phyloP scores from a whole-genome alignment of 2,113 vertebrate genomes.

The Gorsachius goisagi region DNA sequence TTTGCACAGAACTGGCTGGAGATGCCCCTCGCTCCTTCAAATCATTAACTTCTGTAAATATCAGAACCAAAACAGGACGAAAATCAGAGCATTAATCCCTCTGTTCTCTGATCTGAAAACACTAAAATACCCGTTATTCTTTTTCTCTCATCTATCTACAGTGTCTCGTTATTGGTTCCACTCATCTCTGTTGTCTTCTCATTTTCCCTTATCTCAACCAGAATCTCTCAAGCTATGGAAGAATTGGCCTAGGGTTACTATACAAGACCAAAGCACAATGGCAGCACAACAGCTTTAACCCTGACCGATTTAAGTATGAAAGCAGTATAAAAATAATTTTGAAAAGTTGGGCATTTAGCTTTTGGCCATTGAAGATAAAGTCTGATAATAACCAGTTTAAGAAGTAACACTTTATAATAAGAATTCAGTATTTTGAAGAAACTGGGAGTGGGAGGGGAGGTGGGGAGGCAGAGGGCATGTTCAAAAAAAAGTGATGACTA shows the following conservation, averaged over 20 bases:
- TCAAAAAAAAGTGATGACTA: neutral
- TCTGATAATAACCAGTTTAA: neutral
- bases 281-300: neutral
- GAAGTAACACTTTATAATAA: neutral
- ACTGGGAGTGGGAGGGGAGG: neutral
- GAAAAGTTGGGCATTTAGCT: neutral
- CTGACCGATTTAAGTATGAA: neutral
- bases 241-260: neutral
- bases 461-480: fast-evolving
- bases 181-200: neutral
- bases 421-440: neutral
- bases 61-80: neutral
- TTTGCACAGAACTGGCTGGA: neutral
- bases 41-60: neutral
- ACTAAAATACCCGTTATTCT: neutral
- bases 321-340: neutral
- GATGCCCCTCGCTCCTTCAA: neutral
- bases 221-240: neutral
- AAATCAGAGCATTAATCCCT: neutral
- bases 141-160: neutral
- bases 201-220: neutral
- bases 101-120: neutral
- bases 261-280: neutral
- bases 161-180: neutral
- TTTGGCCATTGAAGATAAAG: neutral